A percentile compares a stretch with the other conserved stretches of the same genome.
phyloP scores from a whole-genome alignment of 2,888 invertebrate genomes.

The Lumbricus terrestris region DNA sequence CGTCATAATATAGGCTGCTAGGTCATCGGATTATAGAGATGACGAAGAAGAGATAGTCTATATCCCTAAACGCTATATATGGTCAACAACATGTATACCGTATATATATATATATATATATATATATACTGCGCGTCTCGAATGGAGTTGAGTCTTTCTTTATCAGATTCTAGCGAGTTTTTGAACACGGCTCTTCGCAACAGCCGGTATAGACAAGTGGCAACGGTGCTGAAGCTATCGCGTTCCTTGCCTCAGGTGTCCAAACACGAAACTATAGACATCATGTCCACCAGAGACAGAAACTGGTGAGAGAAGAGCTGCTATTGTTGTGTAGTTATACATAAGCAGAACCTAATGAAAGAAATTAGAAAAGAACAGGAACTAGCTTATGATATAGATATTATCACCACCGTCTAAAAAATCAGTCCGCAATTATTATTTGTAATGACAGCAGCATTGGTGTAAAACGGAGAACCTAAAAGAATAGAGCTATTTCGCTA shows the following conservation, averaged over 20 bases:
- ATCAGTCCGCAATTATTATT: not conserved
- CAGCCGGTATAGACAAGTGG: not conserved
- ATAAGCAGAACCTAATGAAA: not conserved
- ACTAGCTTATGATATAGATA: too few species aligned
- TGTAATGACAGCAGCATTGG: not conserved
- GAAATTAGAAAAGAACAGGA: not conserved
- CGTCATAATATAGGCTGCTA: too few species aligned
- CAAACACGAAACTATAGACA: not conserved
- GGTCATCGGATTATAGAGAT: too few species aligned
- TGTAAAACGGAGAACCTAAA: not conserved
- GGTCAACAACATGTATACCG: too few species aligned
- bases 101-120: too few species aligned
- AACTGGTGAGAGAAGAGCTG: not conserved
- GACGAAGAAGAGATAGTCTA: too few species aligned
- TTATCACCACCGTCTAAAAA: not conserved
- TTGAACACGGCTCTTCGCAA: not conserved
- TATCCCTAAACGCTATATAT: too few species aligned
- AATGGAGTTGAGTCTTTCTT: too few species aligned
- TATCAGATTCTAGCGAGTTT: not conserved
- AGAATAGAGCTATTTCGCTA: not conserved
- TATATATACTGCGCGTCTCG: too few species aligned
- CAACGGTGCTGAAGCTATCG: not conserved
- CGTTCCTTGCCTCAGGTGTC: too few species aligned
- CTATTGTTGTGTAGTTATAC: not conserved
- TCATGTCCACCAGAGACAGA: too few species aligned